A percentile compares a stretch with the other conserved stretches of the same genome.
Evolutionary conservation across 2,888 invertebrate genomes (phyloP).

Genomic region (Mesorhabditis spiculigera): DNA sequence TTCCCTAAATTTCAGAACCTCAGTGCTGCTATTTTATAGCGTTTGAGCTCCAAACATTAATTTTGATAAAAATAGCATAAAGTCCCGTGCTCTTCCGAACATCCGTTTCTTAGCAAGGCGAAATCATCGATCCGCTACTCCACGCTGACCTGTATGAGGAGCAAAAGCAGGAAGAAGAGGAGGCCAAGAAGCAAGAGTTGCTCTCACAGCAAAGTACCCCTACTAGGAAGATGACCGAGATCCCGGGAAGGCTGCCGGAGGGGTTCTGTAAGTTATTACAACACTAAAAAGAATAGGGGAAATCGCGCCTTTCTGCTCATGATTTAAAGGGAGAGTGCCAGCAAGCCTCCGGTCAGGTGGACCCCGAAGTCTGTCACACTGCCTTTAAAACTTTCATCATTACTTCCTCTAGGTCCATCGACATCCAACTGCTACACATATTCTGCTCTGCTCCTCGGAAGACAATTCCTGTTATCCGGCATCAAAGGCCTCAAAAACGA

Average conservation of each 20-base stretch:
- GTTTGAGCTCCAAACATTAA: no score
- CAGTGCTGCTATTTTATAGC: no score
- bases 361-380: no score
- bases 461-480: slow-evolving; percentile 14
- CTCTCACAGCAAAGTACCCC: slow-evolving; percentile 1
- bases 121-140: slow-evolving; percentile 1
- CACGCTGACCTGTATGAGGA: slow-evolving; percentile 5
- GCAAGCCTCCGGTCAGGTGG: no score
- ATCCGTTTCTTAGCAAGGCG: background rate
- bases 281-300: background rate
- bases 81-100: no score
- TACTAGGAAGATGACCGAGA: background rate
- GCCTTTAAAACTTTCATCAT: no score
- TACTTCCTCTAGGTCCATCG: no score
- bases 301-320: no score
- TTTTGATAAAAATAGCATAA: no score
- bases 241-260: slow-evolving; percentile 4
- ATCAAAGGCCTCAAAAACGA: slow-evolving; percentile 18
- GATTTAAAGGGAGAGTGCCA: no score
- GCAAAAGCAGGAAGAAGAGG: background rate
- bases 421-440: slow-evolving; percentile 10
- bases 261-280: slow-evolving; percentile 1
- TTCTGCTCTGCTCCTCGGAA: slow-evolving; percentile 11
- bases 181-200: background rate
- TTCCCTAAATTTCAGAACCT: no score